phyloP scores from a whole-genome alignment of 2,888 invertebrate genomes.

The Shargacucullia verbasci region DNA sequence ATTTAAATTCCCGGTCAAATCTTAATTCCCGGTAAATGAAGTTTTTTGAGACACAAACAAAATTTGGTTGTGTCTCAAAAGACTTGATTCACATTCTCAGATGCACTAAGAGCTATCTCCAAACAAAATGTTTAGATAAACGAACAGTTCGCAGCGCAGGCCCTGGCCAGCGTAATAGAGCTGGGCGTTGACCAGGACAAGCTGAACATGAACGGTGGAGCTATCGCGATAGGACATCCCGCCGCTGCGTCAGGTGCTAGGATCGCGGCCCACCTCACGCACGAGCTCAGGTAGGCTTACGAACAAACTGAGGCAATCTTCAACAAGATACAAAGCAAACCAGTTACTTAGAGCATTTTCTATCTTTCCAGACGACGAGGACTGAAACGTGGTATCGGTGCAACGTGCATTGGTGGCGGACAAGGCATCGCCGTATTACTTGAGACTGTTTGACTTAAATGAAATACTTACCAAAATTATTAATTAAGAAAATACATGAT shows the following conservation, averaged over 20 bases:
- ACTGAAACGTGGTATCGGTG: constrained; percentile 95
- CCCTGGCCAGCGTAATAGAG: constrained; percentile 96
- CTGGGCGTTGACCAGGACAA: constrained; percentile 94
- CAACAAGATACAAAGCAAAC: no score
- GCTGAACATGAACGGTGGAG: constrained; percentile 97
- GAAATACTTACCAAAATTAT: no score
- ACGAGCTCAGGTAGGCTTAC: constrained; percentile 97
- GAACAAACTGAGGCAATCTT: no score
- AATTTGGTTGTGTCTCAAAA: no score
- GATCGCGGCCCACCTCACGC: constrained; percentile 95
- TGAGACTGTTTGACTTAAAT: constrained; percentile 89
- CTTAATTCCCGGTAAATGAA: no score
- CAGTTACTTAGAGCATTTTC: background rate
- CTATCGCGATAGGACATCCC: constrained; percentile 98
- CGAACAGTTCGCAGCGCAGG: constrained; percentile 98
- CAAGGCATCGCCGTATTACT: constrained; percentile 98
- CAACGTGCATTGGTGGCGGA: constrained; percentile 99
- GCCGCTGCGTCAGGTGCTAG: constrained; percentile 97
- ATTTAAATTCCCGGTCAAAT: no score
- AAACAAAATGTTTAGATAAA: constrained; percentile 92
- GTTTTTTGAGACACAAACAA: no score
- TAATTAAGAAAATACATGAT: no score
- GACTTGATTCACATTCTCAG: no score
- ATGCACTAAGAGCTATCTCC: no score
- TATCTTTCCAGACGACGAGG: constrained; percentile 91